Percentiles rank a stretch among this genome's conserved stretches.
Evolutionary conservation across 2,797 vertebrate genomes (phyloP).

Genomic region (Aselliscus stoliczkanus): DNA sequence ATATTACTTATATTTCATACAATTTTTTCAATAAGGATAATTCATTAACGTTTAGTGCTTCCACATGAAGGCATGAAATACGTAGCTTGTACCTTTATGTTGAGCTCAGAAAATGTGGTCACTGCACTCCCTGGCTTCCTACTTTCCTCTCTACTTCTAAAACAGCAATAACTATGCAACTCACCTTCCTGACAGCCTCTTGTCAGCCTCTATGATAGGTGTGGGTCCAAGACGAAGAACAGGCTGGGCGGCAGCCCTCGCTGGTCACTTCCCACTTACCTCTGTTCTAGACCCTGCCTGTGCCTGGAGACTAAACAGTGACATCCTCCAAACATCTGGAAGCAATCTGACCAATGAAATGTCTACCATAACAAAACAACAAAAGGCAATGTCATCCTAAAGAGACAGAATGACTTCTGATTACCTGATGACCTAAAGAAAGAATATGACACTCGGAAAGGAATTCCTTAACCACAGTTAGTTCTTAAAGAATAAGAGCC

Average conservation of each 20-base stretch:
- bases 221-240: neutral
- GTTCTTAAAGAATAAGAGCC: neutral
- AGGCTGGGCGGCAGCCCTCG: neutral
- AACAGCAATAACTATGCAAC: neutral
- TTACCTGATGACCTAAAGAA: neutral
- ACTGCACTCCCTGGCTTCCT: neutral
- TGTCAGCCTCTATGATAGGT: neutral
- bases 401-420: neutral
- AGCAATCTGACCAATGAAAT: neutral
- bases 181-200: neutral
- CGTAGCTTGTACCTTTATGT: neutral
- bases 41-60: neutral
- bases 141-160: neutral
- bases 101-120: neutral
- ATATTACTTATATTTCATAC: neutral
- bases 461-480: neutral
- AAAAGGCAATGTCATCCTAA: neutral
- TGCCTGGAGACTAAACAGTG: neutral
- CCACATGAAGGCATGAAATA: neutral
- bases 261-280: neutral
- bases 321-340: neutral
- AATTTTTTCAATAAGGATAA: neutral
- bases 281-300: neutral
- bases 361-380: neutral
- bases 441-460: neutral